Conservation (phyloP, 2,888 invertebrate species). For the Catocala sponsa region DNA sequence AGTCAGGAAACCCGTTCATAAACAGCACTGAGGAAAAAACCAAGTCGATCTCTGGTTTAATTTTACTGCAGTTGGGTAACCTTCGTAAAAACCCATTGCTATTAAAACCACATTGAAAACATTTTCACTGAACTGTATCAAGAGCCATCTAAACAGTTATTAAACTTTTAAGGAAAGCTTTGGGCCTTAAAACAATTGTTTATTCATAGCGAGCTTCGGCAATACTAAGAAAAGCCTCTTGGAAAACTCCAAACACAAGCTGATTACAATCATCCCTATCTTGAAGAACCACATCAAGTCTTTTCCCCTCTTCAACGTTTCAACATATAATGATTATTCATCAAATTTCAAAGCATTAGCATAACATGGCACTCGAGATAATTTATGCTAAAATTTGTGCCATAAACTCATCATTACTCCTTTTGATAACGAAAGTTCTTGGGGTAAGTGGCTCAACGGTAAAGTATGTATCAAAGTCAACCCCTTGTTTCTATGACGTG, state of each 20-base stretch:
- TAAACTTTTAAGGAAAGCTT: not conserved
- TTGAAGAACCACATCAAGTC: constrained; percentile 5
- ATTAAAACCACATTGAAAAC: too few species aligned
- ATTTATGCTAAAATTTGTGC: constrained; percentile 34
- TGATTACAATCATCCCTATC: constrained; percentile 8
- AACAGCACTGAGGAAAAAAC: too few species aligned
- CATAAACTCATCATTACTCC: constrained; percentile 24
- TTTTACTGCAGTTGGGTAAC: too few species aligned
- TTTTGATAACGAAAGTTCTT: constrained; percentile 12
- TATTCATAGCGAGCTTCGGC: constrained; percentile 6
- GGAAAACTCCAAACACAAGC: constrained; percentile 11
- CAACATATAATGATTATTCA: constrained; percentile 39
- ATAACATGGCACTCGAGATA: constrained; percentile 23
- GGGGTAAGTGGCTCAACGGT: not conserved
- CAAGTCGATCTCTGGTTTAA: too few species aligned
- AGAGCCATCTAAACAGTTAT: not conserved
- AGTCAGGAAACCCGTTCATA: too few species aligned
- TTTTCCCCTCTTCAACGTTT: not conserved
- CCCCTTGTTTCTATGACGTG: not conserved
- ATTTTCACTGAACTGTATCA: too few species aligned
- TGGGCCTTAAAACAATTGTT: not conserved
- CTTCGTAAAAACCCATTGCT: too few species aligned
- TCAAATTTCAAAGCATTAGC: constrained; percentile 27
- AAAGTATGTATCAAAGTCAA: constrained; percentile 17
- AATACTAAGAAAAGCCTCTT: constrained; percentile 11